Evolutionary conservation across 2,888 invertebrate genomes (phyloP).

Genomic region (Spilosoma lubricipeda): DNA sequence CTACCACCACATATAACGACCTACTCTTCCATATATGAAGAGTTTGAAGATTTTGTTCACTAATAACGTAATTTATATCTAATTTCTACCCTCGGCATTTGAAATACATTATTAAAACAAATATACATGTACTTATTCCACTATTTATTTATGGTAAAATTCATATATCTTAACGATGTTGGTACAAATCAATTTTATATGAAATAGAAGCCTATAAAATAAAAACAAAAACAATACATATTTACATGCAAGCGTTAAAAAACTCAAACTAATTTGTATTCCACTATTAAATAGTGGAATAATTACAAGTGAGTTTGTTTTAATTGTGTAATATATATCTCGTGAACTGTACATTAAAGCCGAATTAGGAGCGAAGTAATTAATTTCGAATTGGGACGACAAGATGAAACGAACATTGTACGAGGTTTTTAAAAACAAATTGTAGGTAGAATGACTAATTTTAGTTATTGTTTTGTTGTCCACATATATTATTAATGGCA

Average conservation of each 20-base stretch:
- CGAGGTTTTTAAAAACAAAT: not conserved
- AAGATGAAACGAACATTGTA: not conserved
- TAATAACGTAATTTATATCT: not conserved
- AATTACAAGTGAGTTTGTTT: too few species aligned
- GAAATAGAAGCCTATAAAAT: too few species aligned
- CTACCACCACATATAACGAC: conserved; percentile 21
- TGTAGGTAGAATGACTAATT: not conserved
- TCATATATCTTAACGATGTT: too few species aligned
- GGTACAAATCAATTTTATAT: too few species aligned
- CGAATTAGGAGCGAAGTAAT: not conserved
- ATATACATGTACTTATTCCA: too few species aligned
- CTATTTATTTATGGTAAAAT: too few species aligned
- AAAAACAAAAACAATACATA: too few species aligned
- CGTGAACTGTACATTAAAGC: not conserved
- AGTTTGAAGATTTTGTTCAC: conserved; percentile 2
- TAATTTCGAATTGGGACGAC: not conserved
- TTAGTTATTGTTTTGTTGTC: not conserved
- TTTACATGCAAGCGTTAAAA: too few species aligned
- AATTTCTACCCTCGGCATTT: too few species aligned
- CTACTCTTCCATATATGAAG: conserved; percentile 15
- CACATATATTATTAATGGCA: conserved; percentile 8
- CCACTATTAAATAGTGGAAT: too few species aligned
- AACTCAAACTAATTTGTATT: too few species aligned
- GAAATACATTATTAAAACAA: too few species aligned
- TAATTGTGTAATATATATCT: not conserved